Evolutionary conservation across 2,113 vertebrate species (phyloP), one percentile per base, ranked within the genome.

Genomic region (Stegastes partitus): DNA sequence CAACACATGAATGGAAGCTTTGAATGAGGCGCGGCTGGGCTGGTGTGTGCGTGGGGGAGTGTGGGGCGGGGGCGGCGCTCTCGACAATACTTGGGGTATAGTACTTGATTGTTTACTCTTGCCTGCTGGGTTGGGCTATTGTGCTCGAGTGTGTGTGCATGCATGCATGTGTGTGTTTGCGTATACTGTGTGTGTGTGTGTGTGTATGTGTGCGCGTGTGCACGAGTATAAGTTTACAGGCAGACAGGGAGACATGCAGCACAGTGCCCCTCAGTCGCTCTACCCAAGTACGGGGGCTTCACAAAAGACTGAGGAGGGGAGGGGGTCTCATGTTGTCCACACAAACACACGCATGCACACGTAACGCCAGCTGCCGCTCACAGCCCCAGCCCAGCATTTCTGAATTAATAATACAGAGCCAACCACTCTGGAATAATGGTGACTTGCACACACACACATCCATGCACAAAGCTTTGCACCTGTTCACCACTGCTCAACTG

Each of bases 391-490:
- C 86, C 79, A 82, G 86, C 86, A 83, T 93, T 92, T 92, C 89
- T 94, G 93, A 95, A 95, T 95, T 92, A 94, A 95, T 94, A 94
- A 94, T 91, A 91, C 78, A 87, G 74, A 85, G 86, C 88, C 87
- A 83, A 82, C 91, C 87, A 89, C 93, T 94, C 85, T 87, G 87
- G 79, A 92, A 93, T 93, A 94, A 94, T 94, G 64, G 90, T 85
- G 64, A 89, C 79, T 68, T 64, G 54, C 66, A 68, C 75, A 79
- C 74, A 86, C 74, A 72, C 79, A 79, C 77, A 81, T 21, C 51
- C 56, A 74, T 34, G n/a, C 84, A 86, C 74, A 90, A 88, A 91
- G 90, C 87, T 84, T 86, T 90, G 90, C 92, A 93, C 93, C 93
- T 92, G 92, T 93, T 93, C 87, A 91, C 91, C 84, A 84, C 89